Evolutionary conservation across 92 coral and sea anemone species (phyloP), one percentile per base, ranked within the genome.

Genomic region (Parazoanthus atlanticus): DNA sequence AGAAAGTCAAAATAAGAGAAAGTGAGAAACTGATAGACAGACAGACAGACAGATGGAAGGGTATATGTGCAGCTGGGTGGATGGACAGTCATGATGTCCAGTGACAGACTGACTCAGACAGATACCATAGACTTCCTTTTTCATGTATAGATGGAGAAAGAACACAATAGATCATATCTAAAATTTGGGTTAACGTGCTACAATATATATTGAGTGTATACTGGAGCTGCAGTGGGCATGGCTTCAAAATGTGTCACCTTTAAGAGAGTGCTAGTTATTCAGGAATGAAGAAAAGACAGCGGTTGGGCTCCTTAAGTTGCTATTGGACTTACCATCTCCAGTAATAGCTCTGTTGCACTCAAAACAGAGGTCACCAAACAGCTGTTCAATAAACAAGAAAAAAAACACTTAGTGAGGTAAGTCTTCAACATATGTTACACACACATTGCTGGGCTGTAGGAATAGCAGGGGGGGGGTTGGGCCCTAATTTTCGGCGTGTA

Each of bases 331-430:
- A 95, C 99, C 99, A 85, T 95, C 98, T 67, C 99, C 99, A 82
- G 94, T 93, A 91, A 97, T 97, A 21, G 98, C 99, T 75, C 91
- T 96, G 86, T 97, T 97, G 89, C 99, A 97, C 88, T 95, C 98
- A 89, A 97, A 97, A 88, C 99, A 97, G 15, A 97, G 92, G 88
- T 97, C 99, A 74, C 99, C 99, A 93, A 96, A 97, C 86, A 97
- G 83, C 99, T 97, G 84, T 32, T 74, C 40, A 26, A 66, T 11
- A 86, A 81, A 33, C 28, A 65, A 1, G 47, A 81, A 31, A 29
- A 41, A 13, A 21, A 41, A 41, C 25, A 75, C 5, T 43, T 78
- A 2, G 7, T 30, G 33, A 72, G 38, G 17, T 12, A 13, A 72
- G 17, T 61, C 58, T 52, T 52, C 58, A 52, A 52, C 0, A 52